A percentile compares a stretch with the other conserved stretches of the same genome.
Conservation (phyloP, 2,797 vertebrate genomes). For the Artibeus lituratus region DNA sequence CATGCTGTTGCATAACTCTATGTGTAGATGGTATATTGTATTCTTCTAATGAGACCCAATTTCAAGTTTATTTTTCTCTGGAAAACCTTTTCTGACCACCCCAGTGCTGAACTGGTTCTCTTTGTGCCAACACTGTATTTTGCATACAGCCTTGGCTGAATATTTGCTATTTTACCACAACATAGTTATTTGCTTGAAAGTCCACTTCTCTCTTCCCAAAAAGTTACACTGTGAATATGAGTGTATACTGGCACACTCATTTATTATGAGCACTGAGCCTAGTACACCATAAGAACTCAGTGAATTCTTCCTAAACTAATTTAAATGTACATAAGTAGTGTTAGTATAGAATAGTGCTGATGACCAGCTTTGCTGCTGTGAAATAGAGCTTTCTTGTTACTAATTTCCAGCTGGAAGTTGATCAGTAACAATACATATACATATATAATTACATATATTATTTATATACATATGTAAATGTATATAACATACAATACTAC, state of each 20-base stretch:
- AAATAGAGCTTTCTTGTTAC: neutral
- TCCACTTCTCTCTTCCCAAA: neutral
- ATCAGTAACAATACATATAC: neutral
- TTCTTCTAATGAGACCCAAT: neutral
- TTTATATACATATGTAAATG: no score
- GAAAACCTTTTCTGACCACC: neutral
- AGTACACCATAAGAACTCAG: neutral
- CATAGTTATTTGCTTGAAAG: neutral
- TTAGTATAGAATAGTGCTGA: neutral
- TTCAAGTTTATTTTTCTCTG: neutral
- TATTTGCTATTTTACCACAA: neutral
- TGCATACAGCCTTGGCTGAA: neutral
- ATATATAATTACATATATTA: no score
- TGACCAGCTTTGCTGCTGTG: neutral
- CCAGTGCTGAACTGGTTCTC: neutral
- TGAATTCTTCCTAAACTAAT: neutral
- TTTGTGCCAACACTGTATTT: neutral
- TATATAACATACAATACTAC: no score
- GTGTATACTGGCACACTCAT: neutral
- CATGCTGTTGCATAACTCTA: neutral
- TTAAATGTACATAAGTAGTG: neutral
- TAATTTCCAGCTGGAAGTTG: neutral
- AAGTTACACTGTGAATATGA: neutral
- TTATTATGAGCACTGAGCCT: neutral
- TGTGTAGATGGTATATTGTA: neutral